Base-by-base conservation (phyloP, 2,888 invertebrate species). In the Agrypnus murinus region DNA sequence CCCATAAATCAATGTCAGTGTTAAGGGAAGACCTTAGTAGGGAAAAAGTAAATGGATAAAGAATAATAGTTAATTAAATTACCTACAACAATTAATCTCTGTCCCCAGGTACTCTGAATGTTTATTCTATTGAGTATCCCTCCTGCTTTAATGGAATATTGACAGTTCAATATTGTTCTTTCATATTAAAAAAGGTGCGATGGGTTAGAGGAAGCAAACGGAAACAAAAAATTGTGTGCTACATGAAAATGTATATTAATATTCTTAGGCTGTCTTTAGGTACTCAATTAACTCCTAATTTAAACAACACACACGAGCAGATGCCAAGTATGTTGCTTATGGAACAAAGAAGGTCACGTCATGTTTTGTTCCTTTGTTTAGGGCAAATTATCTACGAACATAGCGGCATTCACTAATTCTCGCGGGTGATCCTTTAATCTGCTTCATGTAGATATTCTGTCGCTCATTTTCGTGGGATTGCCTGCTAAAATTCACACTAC, bases 341-440 rank as follows among this genome's bases (percentile, higher is more conserved):
- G 55, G 36, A 64, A 71, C 68, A 69, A 69, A 65, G 60, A 64
- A 71, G 50, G 62, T 43, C 65, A 59, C 60, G 65, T 60, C 67
- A 71, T 75, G 73, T 73, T 75, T 74, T 72, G 75, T 74, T 76
- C 78, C 76, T 77, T 80, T 80, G 80, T 79, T 78, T 77, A 71
- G 70, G 64, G 74, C 76, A 79, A 78, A 77, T 79, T 79, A 79
- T 79, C 77, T 79, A 74, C 74, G 77, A 78, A 78, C 77, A 75
- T 75, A 53, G 59, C 67, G 55, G 69, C 75, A 77, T 79, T 78
- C 76, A 77, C 74, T 77, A 76, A 77, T 77, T 77, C 80, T 79
- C 79, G 69, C 73, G 80, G 80, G 80, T 78, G 77, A 77, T 77
- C 76, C 78, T 77, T 68, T 80, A 79, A 81, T 79, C 79, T 77